Evolutionary conservation across 2,797 vertebrate genomes (phyloP).

Genomic region (Myotis daubentonii): DNA sequence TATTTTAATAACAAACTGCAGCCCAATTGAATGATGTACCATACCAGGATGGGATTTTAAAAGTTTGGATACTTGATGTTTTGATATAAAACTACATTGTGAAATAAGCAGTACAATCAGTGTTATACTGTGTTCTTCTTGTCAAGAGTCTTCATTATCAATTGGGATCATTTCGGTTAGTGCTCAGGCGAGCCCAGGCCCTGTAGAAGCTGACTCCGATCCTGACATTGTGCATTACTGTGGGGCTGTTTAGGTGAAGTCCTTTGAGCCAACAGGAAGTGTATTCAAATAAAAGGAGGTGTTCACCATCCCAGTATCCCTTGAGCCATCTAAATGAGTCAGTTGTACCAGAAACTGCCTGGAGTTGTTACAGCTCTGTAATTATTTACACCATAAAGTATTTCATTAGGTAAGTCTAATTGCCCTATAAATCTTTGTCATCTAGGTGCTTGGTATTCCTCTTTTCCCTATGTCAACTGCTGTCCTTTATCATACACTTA

Average conservation of each 20-base stretch:
- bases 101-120: not conserved
- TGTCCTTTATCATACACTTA: not conserved
- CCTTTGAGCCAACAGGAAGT: not conserved
- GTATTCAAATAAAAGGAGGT: not conserved
- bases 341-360: not conserved
- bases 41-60: not conserved
- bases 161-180: not conserved
- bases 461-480: not conserved
- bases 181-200: not conserved
- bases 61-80: not conserved
- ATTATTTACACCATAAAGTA: not conserved
- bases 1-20: not conserved
- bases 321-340: not conserved
- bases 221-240: not conserved
- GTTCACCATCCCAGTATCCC: not conserved
- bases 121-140: not conserved
- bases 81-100: not conserved
- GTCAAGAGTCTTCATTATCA: not conserved
- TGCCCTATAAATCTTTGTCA: not conserved
- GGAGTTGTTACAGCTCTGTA: not conserved
- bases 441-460: not conserved
- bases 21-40: not conserved
- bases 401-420: not conserved
- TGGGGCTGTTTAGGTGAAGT: not conserved
- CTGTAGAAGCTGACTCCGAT: not conserved